phyloP scores from a whole-genome alignment of 2,888 invertebrate species.

The Smittia aterrima region DNA sequence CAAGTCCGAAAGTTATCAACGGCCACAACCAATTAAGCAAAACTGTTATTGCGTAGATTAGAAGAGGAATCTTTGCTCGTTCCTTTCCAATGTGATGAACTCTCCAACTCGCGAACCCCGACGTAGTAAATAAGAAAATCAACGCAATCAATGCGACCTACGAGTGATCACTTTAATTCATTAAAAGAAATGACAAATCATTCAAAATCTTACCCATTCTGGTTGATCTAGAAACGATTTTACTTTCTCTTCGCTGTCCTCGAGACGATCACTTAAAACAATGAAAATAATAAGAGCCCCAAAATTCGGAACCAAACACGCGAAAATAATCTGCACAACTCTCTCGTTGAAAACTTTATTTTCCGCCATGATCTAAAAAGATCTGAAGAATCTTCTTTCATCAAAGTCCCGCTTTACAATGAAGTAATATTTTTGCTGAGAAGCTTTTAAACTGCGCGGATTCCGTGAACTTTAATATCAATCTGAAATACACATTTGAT shows the following conservation, averaged over 20 bases:
- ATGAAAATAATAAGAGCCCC: neutral
- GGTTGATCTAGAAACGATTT: neutral
- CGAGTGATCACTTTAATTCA: no score
- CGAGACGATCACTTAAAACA: no score
- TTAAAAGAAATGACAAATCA: no score
- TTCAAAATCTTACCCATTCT: neutral
- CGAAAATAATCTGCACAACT: conserved; percentile 5
- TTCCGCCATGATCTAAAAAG: no score
- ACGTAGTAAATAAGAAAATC: neutral
- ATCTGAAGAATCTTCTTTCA: no score
- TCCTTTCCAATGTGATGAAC: neutral
- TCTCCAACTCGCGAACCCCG: neutral
- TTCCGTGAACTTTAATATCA: no score
- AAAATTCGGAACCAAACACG: neutral
- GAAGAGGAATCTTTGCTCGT: neutral
- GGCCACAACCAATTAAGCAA: conserved; percentile 3
- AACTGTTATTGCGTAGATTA: neutral
- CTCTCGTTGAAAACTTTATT: neutral
- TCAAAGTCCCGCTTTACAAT: no score
- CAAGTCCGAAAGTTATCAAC: neutral
- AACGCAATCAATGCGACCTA: neutral
- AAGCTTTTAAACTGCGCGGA: no score
- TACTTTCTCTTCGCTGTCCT: no score
- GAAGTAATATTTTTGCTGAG: no score
- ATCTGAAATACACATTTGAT: no score